Percentiles rank a stretch among this genome's conserved stretches.
phyloP scores from a whole-genome alignment of 2,797 vertebrate genomes.

The Oreochromis grahami region DNA sequence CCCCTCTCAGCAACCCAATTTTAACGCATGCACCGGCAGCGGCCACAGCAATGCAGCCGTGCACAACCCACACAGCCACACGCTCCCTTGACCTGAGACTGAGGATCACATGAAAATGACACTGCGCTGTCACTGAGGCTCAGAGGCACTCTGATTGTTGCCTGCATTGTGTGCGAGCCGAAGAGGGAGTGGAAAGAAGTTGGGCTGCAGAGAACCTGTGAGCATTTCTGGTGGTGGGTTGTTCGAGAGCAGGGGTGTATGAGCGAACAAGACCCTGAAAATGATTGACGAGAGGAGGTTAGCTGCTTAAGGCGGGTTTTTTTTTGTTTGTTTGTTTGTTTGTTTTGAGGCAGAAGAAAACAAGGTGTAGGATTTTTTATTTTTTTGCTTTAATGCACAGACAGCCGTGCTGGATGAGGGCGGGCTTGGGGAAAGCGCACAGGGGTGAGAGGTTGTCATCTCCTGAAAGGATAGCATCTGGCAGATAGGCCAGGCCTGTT shows the following conservation, averaged over 20 bases:
- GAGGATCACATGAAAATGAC: constrained; percentile 23
- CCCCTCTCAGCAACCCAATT: constrained; percentile 64
- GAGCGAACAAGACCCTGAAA: neutral
- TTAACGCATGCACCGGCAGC: constrained; percentile 69
- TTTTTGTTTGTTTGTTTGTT: neutral
- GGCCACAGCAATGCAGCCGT: constrained; percentile 59
- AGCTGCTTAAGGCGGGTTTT: neutral
- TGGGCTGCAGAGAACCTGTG: neutral
- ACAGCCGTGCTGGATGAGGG: neutral
- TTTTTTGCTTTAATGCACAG: neutral
- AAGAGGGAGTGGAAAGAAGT: neutral
- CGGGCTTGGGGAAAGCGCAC: neutral
- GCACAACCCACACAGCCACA: constrained; percentile 51
- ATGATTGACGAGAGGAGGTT: constrained; percentile 14
- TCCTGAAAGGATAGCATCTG: neutral
- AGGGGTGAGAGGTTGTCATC: neutral
- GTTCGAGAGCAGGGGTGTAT: neutral
- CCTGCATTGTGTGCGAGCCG: neutral
- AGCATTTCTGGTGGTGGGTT: neutral
- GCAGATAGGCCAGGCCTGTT: neutral
- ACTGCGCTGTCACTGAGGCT: constrained; percentile 26
- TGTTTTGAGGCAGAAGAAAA: neutral
- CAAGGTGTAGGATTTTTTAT: neutral
- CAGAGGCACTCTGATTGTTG: constrained; percentile 31
- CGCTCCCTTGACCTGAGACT: constrained; percentile 54